These are phyloP conservation scores for Pteromalus puparum DNA, from an alignment of 1,140 invertebrate genomes.

Conservation along the genomic window DNA sequence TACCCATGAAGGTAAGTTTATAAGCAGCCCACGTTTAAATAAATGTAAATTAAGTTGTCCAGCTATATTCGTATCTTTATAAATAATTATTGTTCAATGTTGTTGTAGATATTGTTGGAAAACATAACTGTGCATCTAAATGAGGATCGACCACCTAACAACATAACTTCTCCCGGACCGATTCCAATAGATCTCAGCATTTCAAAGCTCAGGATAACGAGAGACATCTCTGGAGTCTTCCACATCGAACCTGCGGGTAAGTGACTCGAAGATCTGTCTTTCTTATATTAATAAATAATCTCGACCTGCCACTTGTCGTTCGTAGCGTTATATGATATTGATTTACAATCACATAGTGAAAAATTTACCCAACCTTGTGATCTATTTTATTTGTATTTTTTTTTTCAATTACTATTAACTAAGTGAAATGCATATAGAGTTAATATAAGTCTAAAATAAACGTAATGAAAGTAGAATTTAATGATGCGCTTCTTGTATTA, in stretches of 20 bases:
- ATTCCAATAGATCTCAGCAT: conserved; percentile 87
- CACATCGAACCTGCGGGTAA: conserved; percentile 80
- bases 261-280: conserved; percentile 42
- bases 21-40: not conserved
- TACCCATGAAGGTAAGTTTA: conserved; percentile 84
- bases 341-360: conserved; percentile 21
- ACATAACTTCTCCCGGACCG: conserved; percentile 88
- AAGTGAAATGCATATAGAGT: conserved; percentile 5
- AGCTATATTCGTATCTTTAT: not conserved
- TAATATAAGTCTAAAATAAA: conserved; percentile 36
- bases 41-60: not conserved
- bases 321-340: conserved; percentile 42
- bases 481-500: conserved; percentile 49
- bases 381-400: not conserved
- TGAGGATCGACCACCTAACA: conserved; percentile 87
- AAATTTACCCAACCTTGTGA: not conserved
- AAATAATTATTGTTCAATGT: conserved; percentile 40
- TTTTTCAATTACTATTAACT: not conserved
- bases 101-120: conserved; percentile 80
- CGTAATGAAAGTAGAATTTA: conserved; percentile 26
- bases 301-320: conserved; percentile 66
- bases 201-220: conserved; percentile 80
- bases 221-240: conserved; percentile 83
- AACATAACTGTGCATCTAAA: conserved; percentile 82
- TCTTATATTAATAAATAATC: conserved; percentile 41